Evolutionary conservation across 2,888 invertebrate genomes (phyloP).

Genomic region (Acleris emargana): DNA sequence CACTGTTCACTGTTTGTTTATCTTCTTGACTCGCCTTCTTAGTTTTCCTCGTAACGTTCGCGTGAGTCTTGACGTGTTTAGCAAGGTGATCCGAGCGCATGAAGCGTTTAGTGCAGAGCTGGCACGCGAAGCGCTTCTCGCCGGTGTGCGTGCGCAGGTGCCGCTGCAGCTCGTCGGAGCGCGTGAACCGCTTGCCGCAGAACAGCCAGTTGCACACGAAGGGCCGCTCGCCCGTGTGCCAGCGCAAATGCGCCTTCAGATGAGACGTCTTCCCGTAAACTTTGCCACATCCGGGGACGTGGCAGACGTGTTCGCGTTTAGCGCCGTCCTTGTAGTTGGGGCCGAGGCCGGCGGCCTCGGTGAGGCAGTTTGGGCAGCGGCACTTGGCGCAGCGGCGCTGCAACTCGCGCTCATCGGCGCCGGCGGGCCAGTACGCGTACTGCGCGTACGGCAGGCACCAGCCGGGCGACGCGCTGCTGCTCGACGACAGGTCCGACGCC

Average conservation of each 20-base stretch:
- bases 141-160: conserved; percentile 95
- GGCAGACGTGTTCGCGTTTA: conserved; percentile 93
- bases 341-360: conserved; percentile 90
- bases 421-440: conserved; percentile 78
- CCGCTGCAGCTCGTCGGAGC: conserved; percentile 95
- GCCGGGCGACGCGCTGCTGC: conserved; percentile 74
- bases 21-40: conserved; percentile 71
- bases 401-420: conserved; percentile 79
- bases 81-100: conserved; percentile 97
- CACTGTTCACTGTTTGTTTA: conserved; percentile 60
- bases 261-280: conserved; percentile 98
- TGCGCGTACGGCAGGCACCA: conserved; percentile 76
- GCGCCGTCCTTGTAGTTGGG: conserved; percentile 89
- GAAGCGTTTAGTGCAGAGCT: conserved; percentile 94
- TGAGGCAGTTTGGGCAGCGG: conserved; percentile 91
- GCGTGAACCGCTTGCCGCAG: conserved; percentile 95
- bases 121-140: conserved; percentile 94
- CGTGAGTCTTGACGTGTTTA: conserved; percentile 96
- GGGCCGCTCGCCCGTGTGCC: conserved; percentile 97
- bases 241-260: conserved; percentile 94
- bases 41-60: conserved; percentile 83
- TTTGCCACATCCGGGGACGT: conserved; percentile 93
- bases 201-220: conserved; percentile 95
- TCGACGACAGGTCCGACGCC: conserved; percentile 72
- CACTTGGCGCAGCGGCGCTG: conserved; percentile 90